Percentiles rank a stretch among this genome's conserved stretches.
Evolutionary conservation across 2,797 vertebrate genomes (phyloP).

Genomic region (Cirrhinus molitorella): DNA sequence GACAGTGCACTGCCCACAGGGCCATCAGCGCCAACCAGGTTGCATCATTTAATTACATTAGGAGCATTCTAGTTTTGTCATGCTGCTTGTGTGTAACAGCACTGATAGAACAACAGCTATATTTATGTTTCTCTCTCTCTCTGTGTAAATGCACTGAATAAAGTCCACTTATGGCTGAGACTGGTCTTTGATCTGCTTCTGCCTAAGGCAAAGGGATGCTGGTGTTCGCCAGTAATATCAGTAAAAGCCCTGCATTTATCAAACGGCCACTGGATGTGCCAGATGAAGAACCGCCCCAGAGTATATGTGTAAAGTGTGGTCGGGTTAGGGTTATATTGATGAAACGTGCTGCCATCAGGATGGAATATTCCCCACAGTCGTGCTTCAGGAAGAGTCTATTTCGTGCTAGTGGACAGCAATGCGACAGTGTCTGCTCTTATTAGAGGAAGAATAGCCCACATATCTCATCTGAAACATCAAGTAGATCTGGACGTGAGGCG

Average conservation of each 20-base stretch:
- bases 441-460: background rate
- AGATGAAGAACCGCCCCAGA: constrained; percentile 20
- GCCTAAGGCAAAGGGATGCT: constrained; percentile 21
- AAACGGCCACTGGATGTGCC: constrained; percentile 25
- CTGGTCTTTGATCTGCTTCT: constrained; percentile 28
- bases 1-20: no score
- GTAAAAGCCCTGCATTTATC: constrained; percentile 55
- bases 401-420: constrained; percentile 6
- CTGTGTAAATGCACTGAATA: background rate
- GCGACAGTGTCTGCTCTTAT: constrained; percentile 3
- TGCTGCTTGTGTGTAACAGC: background rate
- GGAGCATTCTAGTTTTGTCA: constrained; percentile 2
- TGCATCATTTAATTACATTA: background rate
- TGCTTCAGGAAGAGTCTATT: constrained; percentile 13
- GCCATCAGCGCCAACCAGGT: background rate
- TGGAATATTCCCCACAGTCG: constrained; percentile 36
- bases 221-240: constrained; percentile 44
- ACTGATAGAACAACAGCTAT: background rate
- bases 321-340: constrained; percentile 42
- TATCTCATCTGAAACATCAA: background rate
- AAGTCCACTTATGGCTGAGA: constrained; percentile 20
- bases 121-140: background rate
- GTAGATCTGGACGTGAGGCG: constrained; percentile 2
- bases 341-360: constrained; percentile 26
- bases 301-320: constrained; percentile 17